phyloP scores from a whole-genome alignment of 92 coral and sea anemone genomes.

The Porites divaricata region DNA sequence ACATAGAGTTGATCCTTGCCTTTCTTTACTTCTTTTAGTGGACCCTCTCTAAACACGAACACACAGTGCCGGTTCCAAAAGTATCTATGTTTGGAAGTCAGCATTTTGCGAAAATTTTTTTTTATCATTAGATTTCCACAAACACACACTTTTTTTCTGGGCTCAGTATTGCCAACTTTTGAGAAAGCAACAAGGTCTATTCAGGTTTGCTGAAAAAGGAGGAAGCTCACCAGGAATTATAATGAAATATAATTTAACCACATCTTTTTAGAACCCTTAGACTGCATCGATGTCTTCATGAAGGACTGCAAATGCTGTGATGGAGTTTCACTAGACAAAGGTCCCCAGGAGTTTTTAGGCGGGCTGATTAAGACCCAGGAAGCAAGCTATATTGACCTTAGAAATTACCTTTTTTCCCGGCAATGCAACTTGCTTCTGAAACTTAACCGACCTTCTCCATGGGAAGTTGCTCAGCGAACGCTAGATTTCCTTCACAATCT shows the following conservation, averaged over 20 bases:
- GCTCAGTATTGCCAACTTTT: too few species aligned
- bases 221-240: background rate
- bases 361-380: constrained; percentile 76
- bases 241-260: background rate
- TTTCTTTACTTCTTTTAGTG: too few species aligned
- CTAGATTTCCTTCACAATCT: constrained; percentile 91
- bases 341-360: constrained; percentile 78
- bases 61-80: too few species aligned
- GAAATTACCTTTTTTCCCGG: constrained; percentile 91
- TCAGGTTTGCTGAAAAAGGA: too few species aligned
- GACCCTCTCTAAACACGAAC: too few species aligned
- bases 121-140: too few species aligned
- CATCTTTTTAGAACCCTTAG: constrained; percentile 62
- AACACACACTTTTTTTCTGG: too few species aligned
- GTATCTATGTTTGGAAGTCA: too few species aligned
- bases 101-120: too few species aligned
- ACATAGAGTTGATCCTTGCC: too few species aligned
- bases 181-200: too few species aligned
- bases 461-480: constrained; percentile 91
- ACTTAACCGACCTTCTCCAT: constrained; percentile 60
- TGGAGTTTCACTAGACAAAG: constrained; percentile 81
- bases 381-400: constrained; percentile 89
- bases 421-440: constrained; percentile 89
- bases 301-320: constrained; percentile 90
- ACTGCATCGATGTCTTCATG: constrained; percentile 83